Base-by-base conservation (phyloP, 2,888 invertebrate species). In the Torymus aiolomorphi region DNA sequence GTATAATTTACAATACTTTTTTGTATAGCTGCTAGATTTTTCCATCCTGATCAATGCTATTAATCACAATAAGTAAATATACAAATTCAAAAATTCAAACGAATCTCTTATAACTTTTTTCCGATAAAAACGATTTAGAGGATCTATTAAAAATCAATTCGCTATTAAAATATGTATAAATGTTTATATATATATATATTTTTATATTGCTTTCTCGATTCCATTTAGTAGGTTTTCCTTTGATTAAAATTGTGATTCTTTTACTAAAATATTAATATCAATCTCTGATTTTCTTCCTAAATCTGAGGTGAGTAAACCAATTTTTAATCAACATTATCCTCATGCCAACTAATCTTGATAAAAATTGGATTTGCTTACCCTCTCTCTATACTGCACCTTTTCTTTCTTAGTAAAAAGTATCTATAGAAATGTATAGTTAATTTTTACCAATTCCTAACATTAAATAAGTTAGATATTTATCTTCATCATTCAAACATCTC, bases 401-500 rank as follows among this genome's bases (percentile, higher is more conserved):
- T 51, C 31, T 31, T 31, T 66, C 63, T 75, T 56, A 76, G 14
- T 80, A 80, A 62, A 76, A 69, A 76, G 31, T 72, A 31, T 13
- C 20, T 69, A 69, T 67, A 5, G 10, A 49, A 24, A 66, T 63
- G 31, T 31, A 24, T 12, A 63, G 54, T 72, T 66, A 70, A 61
- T 76, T 59, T 70, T 72, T 74, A 74, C 63, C 65, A 70, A 57
- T 13, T 69, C 14, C 18, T 76, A 67, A 76, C 57, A 13, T 73
- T 76, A 72, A 80, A 73, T 77, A 80, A 77, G 70, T 77, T 74
- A 73, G 49, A 77, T 80, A 65, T 76, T 73, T 74, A 70, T 62
- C 56, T 69, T 13, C 54, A 20, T 63, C 51, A 56, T 13, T 80
- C 20, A 69, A 69, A 69, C n/a, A 59, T 59, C 57, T 73, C 62